phyloP scores from a whole-genome alignment of 2,797 vertebrate genomes.

The Philypnodon macrostomus region DNA sequence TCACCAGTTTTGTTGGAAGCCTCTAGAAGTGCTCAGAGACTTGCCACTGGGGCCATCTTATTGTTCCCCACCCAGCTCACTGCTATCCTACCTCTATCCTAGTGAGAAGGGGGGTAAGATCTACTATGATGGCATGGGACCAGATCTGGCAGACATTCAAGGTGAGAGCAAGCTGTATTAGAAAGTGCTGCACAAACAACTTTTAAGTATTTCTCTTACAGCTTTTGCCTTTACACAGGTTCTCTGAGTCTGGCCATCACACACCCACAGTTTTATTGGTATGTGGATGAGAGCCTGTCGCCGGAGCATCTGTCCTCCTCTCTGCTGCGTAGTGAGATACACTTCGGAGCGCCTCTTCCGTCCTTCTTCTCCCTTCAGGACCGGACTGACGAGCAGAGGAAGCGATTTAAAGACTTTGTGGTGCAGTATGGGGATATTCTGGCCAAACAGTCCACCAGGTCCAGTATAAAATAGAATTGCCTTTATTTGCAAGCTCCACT shows the following conservation, averaged over 20 bases:
- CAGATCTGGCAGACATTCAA: conserved; percentile 92
- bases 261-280: conserved; percentile 98
- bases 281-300: conserved; percentile 91
- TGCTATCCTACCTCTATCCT: conserved; percentile 96
- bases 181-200: not conserved
- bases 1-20: conserved; percentile 96
- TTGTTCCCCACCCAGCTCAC: conserved; percentile 94
- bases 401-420: conserved; percentile 90
- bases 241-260: conserved; percentile 95
- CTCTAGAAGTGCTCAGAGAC: conserved; percentile 89
- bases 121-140: conserved; percentile 97
- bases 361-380: conserved; percentile 93
- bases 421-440: conserved; percentile 90
- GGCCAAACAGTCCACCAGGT: conserved; percentile 96
- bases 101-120: conserved; percentile 93
- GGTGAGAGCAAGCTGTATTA: conserved; percentile 73
- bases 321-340: conserved; percentile 91
- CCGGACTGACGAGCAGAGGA: conserved; percentile 87
- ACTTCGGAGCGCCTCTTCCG: conserved; percentile 92
- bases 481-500: not conserved
- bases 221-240: conserved; percentile 69
- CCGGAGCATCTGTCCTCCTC: conserved; percentile 89
- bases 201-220: not conserved
- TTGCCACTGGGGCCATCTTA: conserved; percentile 91
- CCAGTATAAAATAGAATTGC: too few species aligned